Evolutionary conservation across 2,113 vertebrate genomes (phyloP).

Genomic region (Callospermophilus lateralis): DNA sequence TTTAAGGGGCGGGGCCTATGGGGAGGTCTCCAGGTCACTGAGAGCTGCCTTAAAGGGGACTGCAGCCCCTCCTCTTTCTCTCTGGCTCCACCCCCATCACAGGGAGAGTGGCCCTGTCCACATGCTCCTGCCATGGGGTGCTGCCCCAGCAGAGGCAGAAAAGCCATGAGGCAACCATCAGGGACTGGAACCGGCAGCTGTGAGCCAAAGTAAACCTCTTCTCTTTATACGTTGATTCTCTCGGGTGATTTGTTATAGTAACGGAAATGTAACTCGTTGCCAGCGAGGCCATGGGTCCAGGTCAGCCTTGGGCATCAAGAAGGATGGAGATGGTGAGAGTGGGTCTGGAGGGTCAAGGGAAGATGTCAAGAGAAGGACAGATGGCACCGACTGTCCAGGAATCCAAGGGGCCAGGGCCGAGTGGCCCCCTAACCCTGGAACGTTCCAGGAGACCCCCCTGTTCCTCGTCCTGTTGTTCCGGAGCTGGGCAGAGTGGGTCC

Average conservation of each 20-base stretch:
- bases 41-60: too few species aligned
- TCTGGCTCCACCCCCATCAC: too few species aligned
- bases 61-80: too few species aligned
- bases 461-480: background rate
- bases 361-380: background rate
- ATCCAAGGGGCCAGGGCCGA: background rate
- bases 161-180: too few species aligned
- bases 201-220: too few species aligned
- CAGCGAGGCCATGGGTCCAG: rapidly evolving
- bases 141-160: too few species aligned
- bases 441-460: background rate
- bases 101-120: too few species aligned
- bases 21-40: too few species aligned
- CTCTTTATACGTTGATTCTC: too few species aligned
- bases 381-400: background rate
- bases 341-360: background rate
- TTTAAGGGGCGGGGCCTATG: too few species aligned
- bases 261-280: background rate
- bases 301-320: background rate
- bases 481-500: rapidly evolving
- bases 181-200: too few species aligned
- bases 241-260: background rate
- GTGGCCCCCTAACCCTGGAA: background rate
- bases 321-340: background rate
- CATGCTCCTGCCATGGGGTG: too few species aligned